Percentiles rank a stretch among this genome's conserved stretches.
Conservation (phyloP, 2,888 invertebrate species). For the Pyrrhia umbra region DNA sequence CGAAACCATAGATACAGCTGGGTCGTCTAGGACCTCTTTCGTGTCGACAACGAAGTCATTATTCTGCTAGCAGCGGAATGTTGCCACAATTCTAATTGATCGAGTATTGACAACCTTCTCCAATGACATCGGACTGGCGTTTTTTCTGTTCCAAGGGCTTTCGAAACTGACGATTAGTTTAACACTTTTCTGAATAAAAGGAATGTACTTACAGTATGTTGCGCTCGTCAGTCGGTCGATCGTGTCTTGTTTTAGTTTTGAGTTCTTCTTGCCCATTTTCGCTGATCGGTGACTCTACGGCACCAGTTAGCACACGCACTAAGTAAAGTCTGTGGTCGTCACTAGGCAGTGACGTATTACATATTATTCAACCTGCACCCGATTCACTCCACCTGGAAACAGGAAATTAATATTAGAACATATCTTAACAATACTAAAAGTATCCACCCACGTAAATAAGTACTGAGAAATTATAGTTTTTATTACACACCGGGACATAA, state of each 20-base stretch:
- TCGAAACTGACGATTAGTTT: constrained; percentile 11
- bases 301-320: constrained; percentile 65
- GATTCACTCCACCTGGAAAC: constrained; percentile 76
- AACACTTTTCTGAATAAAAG: constrained; percentile 24
- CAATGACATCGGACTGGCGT: constrained; percentile 10
- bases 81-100: constrained; percentile 11
- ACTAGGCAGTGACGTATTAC: constrained; percentile 76
- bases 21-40: constrained; percentile 16
- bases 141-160: neutral
- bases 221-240: constrained; percentile 97
- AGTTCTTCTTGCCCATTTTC: constrained; percentile 98
- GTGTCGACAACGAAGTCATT: constrained; percentile 25
- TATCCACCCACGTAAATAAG: constrained; percentile 11
- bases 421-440: constrained; percentile 3
- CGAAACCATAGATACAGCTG: constrained; percentile 3
- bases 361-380: constrained; percentile 77
- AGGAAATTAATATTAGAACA: constrained; percentile 51
- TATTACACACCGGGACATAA: constrained; percentile 48
- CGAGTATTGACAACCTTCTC: constrained; percentile 16
- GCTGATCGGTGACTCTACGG: constrained; percentile 57
- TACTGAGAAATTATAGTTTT: constrained; percentile 37
- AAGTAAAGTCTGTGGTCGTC: constrained; percentile 65
- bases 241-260: constrained; percentile 98
- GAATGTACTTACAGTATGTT: constrained; percentile 96
- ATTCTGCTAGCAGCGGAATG: constrained; percentile 4